A percentile compares a stretch with the other conserved stretches of the same genome.
phyloP scores from a whole-genome alignment of 2,888 invertebrate genomes.

The Agrochola litura region DNA sequence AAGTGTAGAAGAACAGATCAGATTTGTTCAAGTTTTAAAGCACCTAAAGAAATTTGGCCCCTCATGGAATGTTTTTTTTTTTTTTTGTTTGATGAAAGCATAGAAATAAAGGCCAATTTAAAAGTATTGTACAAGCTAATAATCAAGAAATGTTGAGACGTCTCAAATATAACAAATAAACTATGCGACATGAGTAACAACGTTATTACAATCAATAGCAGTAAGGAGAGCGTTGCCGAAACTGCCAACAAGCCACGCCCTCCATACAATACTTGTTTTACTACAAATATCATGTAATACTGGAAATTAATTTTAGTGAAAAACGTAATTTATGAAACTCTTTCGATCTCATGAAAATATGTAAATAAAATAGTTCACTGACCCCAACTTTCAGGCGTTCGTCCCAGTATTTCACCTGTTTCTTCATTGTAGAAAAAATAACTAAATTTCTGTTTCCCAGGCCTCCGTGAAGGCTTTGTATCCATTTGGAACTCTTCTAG shows the following conservation, averaged over 20 bases:
- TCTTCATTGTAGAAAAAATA: constrained; percentile 85
- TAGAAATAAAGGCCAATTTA: not conserved
- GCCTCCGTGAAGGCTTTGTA: constrained; percentile 73
- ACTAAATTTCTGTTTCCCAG: constrained; percentile 70
- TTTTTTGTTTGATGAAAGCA: not conserved
- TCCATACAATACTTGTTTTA: constrained; percentile 20
- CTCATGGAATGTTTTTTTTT: not conserved
- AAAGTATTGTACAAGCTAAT: not conserved
- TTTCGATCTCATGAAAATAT: constrained; percentile 23
- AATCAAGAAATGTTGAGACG: not conserved
- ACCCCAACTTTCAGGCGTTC: constrained; percentile 90
- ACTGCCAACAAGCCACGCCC: constrained; percentile 61
- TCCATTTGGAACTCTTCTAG: constrained; percentile 85
- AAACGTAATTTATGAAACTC: not conserved
- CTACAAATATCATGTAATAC: constrained; percentile 6
- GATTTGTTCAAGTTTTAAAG: not conserved
- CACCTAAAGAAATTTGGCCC: not conserved
- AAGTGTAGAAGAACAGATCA: not conserved
- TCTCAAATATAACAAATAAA: not conserved
- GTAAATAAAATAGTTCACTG: constrained; percentile 70
- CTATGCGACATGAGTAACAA: not conserved
- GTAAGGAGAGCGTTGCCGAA: not conserved
- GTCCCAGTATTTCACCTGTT: constrained; percentile 84
- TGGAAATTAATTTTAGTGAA: not conserved
- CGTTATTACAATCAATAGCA: not conserved